Evolutionary conservation across 1,140 invertebrate species (phyloP).

Genomic region (Drosophila ananassae): DNA sequence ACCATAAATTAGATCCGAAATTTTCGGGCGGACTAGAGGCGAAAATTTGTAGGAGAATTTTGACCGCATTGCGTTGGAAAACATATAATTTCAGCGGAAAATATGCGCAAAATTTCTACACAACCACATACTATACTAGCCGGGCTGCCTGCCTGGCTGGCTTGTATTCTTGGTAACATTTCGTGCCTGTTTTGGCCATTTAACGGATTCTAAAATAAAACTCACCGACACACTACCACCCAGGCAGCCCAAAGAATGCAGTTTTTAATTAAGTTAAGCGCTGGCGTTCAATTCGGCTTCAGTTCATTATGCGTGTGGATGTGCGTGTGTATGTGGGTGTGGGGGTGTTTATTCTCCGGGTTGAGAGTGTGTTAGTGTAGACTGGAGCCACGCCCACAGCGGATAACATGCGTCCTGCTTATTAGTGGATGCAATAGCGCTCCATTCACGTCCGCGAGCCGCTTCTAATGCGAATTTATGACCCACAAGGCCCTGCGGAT

Average conservation of each 20-base stretch:
- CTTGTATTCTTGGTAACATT: conserved; percentile 35
- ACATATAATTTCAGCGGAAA: conserved; percentile 67
- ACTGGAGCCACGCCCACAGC: conserved; percentile 25
- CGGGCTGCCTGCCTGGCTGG: neutral
- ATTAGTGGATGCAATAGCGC: conserved; percentile 33
- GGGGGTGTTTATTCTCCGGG: neutral
- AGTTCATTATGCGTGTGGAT: conserved; percentile 64
- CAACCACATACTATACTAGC: neutral
- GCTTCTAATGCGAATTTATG: conserved; percentile 67
- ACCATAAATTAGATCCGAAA: conserved; percentile 39
- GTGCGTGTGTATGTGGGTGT: neutral
- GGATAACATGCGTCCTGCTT: conserved; percentile 36
- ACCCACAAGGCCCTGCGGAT: conserved; percentile 51
- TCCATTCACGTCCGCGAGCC: conserved; percentile 41
- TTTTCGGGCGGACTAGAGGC: conserved; percentile 1
- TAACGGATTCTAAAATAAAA: conserved; percentile 54
- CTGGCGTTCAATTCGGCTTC: conserved; percentile 59
- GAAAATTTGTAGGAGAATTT: conserved; percentile 35
- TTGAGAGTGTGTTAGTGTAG: neutral
- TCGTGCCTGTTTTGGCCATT: conserved; percentile 37
- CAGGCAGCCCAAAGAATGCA: conserved; percentile 54
- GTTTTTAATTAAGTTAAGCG: conserved; percentile 81
- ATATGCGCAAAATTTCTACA: conserved; percentile 54
- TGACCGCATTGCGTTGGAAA: conserved; percentile 39
- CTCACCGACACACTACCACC: neutral